Percentiles rank a stretch among this genome's conserved stretches.
phyloP scores from a whole-genome alignment of 1,140 invertebrate species.

The Drosophila ercepeae region DNA sequence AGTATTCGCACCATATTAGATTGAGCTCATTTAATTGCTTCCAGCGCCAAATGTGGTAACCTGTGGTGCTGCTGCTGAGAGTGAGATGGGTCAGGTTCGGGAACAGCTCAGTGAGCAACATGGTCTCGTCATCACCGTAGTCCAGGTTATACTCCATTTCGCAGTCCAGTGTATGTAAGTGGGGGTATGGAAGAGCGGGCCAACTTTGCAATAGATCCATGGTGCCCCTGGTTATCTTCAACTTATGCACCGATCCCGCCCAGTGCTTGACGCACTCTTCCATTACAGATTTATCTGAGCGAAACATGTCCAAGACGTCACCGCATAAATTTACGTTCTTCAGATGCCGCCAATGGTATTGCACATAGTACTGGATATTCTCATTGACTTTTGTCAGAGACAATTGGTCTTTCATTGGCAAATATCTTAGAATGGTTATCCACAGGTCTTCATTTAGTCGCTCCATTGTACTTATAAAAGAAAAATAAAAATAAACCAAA shows the following conservation, averaged over 20 bases:
- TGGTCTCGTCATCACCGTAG: conserved; percentile 27
- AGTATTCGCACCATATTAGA: conserved; percentile 50
- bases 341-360: conserved; percentile 28
- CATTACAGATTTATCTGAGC: conserved; percentile 12
- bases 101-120: conserved; percentile 44
- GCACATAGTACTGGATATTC: conserved; percentile 3
- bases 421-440: conserved; percentile 34
- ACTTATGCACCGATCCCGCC: conserved; percentile 26
- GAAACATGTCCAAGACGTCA: conserved; percentile 5
- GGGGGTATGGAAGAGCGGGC: conserved; percentile 29
- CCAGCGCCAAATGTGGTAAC: conserved; percentile 42
- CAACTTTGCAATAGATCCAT: conserved; percentile 11
- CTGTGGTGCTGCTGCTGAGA: conserved; percentile 36
- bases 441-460: conserved; percentile 40
- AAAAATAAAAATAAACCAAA: conserved; percentile 1
- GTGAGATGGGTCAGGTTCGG: conserved; percentile 33
- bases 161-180: conserved; percentile 20
- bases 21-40: conserved; percentile 41
- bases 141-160: conserved; percentile 15
- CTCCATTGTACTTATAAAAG: neutral
- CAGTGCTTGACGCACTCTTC: conserved; percentile 18
- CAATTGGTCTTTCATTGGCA: conserved; percentile 41
- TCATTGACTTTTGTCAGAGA: conserved; percentile 6
- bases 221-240: conserved; percentile 5
- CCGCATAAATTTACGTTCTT: neutral